Evolutionary conservation across 1,140 invertebrate genomes (phyloP).

Genomic region (Zaprionus ghesquierei): DNA sequence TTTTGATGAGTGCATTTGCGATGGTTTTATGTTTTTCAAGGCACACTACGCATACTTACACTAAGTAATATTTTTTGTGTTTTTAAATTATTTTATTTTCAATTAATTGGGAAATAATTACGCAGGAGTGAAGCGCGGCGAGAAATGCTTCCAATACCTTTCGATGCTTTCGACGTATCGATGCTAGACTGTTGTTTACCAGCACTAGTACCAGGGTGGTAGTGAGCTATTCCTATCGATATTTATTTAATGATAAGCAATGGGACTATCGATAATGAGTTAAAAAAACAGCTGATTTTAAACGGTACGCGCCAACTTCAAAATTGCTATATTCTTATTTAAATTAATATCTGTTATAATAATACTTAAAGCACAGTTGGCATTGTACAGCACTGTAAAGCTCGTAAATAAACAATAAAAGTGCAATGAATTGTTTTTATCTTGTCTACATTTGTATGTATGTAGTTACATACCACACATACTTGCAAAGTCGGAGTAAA

Average conservation of each 20-base stretch:
- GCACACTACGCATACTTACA: constrained; percentile 59
- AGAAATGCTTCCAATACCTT: constrained; percentile 38
- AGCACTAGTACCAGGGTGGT: constrained; percentile 13
- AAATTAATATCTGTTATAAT: background rate
- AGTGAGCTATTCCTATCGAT: constrained; percentile 2
- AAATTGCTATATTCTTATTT: background rate
- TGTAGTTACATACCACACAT: constrained; percentile 8
- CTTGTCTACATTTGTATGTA: constrained; percentile 14
- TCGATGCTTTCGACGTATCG: constrained; percentile 40
- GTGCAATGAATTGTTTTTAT: constrained; percentile 39
- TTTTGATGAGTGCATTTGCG: constrained; percentile 9
- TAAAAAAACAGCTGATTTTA: constrained; percentile 10
- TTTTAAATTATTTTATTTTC: constrained; percentile 46
- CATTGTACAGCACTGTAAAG: constrained; percentile 22
- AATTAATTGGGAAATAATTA: constrained; percentile 59
- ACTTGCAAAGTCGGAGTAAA: constrained; percentile 44
- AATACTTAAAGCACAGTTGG: background rate
- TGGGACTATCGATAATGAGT: constrained; percentile 2
- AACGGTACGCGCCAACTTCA: background rate
- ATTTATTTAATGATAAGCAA: background rate
- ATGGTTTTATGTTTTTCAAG: constrained; percentile 3
- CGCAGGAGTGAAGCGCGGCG: constrained; percentile 59
- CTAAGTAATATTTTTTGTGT: constrained; percentile 31
- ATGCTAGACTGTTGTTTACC: constrained; percentile 24
- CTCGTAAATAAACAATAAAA: constrained; percentile 15